These are phyloP conservation scores for Danio kyathit DNA, from an alignment of 2,797 vertebrate species.

Conservation along the genomic window DNA sequence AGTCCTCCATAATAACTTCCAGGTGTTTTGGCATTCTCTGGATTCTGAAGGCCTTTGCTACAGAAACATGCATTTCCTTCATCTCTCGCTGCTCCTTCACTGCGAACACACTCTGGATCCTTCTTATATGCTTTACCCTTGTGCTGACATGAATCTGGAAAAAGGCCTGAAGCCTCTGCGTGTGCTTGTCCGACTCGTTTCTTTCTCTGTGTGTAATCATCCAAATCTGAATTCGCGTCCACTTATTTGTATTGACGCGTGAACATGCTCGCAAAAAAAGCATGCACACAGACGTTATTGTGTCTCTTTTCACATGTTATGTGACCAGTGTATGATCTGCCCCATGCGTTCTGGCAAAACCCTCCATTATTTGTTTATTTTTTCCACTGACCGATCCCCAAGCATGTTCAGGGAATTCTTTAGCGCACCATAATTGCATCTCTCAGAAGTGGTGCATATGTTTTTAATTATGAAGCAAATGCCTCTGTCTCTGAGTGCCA, in stretches of 20 bases:
- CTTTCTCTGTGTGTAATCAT: conserved; percentile 16
- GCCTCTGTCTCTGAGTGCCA: conserved; percentile 56
- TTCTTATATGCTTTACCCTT: conserved; percentile 24
- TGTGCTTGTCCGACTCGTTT: conserved; percentile 47
- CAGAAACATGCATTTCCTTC: conserved; percentile 47
- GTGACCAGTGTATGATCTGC: not conserved
- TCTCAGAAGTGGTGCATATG: conserved; percentile 62
- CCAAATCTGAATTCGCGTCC: conserved; percentile 20
- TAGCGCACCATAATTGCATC: conserved; percentile 56
- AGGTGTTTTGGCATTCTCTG: conserved; percentile 59
- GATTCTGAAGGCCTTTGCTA: conserved; percentile 44
- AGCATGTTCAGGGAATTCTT: conserved; percentile 54
- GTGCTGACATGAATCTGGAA: conserved; percentile 38
- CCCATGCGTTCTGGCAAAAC: not conserved
- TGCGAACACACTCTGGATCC: not conserved
- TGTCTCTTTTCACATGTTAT: not conserved
- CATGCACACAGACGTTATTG: not conserved
- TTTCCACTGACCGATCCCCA: conserved; percentile 49
- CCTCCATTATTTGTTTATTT: conserved; percentile 42
- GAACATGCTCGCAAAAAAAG: conserved; percentile 4
- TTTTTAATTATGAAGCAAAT: conserved; percentile 64
- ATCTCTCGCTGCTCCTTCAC: conserved; percentile 34
- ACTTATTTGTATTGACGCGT: conserved; percentile 6
- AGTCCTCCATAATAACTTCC: conserved; percentile 63
- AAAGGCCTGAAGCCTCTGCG: conserved; percentile 4